phyloP scores from a whole-genome alignment of 2,113 vertebrate genomes.

The Hippolais icterina region DNA sequence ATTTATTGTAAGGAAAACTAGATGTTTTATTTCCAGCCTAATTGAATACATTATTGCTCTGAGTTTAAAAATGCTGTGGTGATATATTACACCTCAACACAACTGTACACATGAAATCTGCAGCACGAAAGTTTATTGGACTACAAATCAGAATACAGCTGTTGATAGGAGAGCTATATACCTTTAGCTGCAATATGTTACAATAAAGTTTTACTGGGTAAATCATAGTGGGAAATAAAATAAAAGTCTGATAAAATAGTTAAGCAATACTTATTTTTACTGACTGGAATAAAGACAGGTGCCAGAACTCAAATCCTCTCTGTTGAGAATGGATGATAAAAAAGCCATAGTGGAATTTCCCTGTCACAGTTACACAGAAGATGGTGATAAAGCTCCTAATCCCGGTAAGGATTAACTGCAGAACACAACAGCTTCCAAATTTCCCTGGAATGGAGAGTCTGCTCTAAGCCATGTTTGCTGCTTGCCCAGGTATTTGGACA shows the following conservation, averaged over 20 bases:
- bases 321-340: background rate
- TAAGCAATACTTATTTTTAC: slow-evolving; percentile 38
- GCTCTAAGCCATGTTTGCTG: background rate
- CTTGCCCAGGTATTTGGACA: background rate
- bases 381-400: background rate
- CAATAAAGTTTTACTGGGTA: slow-evolving; percentile 60
- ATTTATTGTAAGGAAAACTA: slow-evolving; percentile 75
- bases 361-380: background rate
- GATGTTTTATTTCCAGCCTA: slow-evolving; percentile 76
- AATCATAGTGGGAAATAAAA: slow-evolving; percentile 35
- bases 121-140: slow-evolving; percentile 62
- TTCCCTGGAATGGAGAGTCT: background rate
- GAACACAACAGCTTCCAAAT: background rate
- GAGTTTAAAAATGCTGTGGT: slow-evolving; percentile 72
- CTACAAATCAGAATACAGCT: slow-evolving; percentile 75
- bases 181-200: slow-evolving; percentile 58
- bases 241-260: slow-evolving; percentile 30
- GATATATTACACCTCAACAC: slow-evolving; percentile 72
- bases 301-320: slow-evolving; percentile 13
- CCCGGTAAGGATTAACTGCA: background rate
- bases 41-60: slow-evolving; percentile 80
- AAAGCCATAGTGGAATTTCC: background rate
- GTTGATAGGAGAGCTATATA: slow-evolving; percentile 56
- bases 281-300: slow-evolving; percentile 35
- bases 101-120: slow-evolving; percentile 61